A percentile compares a stretch with the other conserved stretches of the same genome.
phyloP scores from a whole-genome alignment of 2,113 vertebrate genomes.

The Terrapene triunguis region DNA sequence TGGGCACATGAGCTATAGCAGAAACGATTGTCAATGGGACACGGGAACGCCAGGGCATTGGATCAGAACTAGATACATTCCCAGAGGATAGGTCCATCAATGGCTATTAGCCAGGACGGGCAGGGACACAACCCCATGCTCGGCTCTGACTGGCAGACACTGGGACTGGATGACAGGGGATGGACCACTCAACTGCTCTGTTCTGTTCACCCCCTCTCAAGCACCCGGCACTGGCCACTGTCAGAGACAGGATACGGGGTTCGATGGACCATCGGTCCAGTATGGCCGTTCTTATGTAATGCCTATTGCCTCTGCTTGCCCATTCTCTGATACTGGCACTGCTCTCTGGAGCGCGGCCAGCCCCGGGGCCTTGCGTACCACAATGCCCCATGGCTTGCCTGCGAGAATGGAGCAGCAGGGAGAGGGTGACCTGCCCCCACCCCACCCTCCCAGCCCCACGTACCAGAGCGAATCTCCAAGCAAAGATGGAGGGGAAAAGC shows the following conservation, averaged over 20 bases:
- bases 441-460: neutral
- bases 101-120: neutral
- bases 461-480: neutral
- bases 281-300: neutral
- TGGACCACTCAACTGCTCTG: neutral
- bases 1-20: too few species aligned
- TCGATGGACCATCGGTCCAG: neutral
- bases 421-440: neutral
- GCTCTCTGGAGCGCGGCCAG: neutral
- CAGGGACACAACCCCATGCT: neutral
- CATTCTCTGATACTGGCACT: neutral
- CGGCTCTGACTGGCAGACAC: neutral
- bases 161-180: neutral
- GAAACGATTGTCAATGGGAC: neutral
- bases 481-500: neutral
- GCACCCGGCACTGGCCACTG: too few species aligned
- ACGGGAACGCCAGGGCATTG: neutral
- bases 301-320: neutral
- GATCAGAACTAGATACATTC: neutral
- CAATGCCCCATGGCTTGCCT: neutral
- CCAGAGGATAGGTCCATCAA: neutral
- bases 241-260: neutral
- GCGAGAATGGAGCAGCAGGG: neutral
- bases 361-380: neutral
- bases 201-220: neutral